phyloP scores from a whole-genome alignment of 2,888 invertebrate species.

The Tricholauxania praeusta region DNA sequence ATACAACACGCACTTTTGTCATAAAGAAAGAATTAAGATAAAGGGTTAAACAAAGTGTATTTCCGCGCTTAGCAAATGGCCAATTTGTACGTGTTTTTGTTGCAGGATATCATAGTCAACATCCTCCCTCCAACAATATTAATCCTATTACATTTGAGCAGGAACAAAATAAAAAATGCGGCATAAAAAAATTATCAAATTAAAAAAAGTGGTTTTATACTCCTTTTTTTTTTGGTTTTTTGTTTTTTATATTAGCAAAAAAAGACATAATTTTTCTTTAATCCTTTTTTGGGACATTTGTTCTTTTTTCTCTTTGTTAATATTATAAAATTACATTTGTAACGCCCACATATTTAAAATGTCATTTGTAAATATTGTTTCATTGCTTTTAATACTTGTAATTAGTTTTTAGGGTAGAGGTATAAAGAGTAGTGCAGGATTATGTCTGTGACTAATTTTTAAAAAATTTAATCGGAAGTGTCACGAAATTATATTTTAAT shows the following conservation, averaged over 20 bases:
- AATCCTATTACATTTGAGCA: not conserved
- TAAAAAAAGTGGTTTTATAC: conserved; percentile 16
- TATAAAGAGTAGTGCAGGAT: no score
- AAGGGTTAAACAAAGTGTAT: conserved; percentile 56
- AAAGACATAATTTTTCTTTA: conserved; percentile 65
- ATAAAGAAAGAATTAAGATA: conserved; percentile 44
- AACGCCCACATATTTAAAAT: conserved; percentile 52
- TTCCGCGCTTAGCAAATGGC: conserved; percentile 40
- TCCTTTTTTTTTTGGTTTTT: not conserved
- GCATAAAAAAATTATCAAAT: conserved; percentile 15
- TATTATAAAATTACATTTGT: conserved; percentile 43
- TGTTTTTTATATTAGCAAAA: conserved; percentile 13
- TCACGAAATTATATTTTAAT: no score
- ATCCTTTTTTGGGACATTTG: conserved; percentile 64
- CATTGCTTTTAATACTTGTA: conserved; percentile 8
- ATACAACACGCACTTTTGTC: conserved; percentile 45
- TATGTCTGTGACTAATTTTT: no score
- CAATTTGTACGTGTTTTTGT: conserved; percentile 18
- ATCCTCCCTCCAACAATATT: not conserved
- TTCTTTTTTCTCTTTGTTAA: not conserved
- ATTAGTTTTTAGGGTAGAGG: not conserved
- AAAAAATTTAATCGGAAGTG: no score
- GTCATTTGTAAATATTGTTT: conserved; percentile 39
- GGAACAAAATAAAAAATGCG: no score
- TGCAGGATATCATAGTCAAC: conserved; percentile 7